Percentiles rank a stretch among this genome's conserved stretches.
phyloP scores from a whole-genome alignment of 2,797 vertebrate species.

The Alfaro cultratus region DNA sequence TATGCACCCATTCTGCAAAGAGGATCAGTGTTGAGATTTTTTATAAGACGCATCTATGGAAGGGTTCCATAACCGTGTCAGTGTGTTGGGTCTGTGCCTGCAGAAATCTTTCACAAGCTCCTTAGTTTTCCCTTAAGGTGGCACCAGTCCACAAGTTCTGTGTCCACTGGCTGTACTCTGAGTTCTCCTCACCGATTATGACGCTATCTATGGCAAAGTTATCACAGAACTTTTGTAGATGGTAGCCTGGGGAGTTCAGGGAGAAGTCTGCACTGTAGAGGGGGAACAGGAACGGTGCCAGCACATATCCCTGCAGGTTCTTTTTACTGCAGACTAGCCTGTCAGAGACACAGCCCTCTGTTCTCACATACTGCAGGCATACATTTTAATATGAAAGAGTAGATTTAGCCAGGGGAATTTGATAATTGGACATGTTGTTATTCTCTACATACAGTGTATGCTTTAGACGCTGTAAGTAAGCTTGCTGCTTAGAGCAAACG shows the following conservation, averaged over 20 bases:
- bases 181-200: not conserved
- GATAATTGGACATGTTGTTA: not conserved
- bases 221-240: not conserved
- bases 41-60: not conserved
- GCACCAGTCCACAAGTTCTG: not conserved
- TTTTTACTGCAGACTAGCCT: not conserved
- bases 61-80: not conserved
- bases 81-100: not conserved
- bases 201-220: not conserved
- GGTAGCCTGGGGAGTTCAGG: not conserved
- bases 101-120: not conserved
- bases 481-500: not conserved
- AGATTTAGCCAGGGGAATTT: slow-evolving; percentile 9
- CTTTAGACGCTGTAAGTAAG: not conserved
- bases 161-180: not conserved
- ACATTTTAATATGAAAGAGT: not conserved
- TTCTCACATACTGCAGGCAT: not conserved
- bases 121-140: slow-evolving; percentile 4
- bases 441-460: not conserved
- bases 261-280: not conserved
- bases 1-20: not conserved
- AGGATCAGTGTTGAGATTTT: not conserved
- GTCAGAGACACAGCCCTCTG: not conserved
- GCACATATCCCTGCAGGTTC: not conserved
- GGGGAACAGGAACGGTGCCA: not conserved